These are phyloP conservation scores for Polydrusus tereticollis DNA, from an alignment of 2,888 invertebrate genomes.

Conservation along the genomic window DNA sequence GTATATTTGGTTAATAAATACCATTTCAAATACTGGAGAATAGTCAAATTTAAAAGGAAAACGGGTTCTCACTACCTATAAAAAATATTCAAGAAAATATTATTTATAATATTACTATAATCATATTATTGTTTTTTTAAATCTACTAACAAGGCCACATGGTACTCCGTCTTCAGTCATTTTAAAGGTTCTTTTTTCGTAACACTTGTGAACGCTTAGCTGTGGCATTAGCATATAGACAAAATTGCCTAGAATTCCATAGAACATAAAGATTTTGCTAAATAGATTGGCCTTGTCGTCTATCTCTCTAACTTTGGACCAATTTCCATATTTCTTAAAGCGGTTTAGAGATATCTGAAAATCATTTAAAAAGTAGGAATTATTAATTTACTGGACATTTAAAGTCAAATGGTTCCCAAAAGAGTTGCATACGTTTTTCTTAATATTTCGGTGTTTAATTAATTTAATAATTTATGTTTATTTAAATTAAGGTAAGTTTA, in stretches of 20 bases:
- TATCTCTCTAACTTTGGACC: conserved; percentile 43
- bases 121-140: not conserved
- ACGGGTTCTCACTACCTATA: conserved; percentile 49
- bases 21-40: conserved; percentile 53
- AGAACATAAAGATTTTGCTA: conserved; percentile 54
- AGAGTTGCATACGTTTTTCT: too few species aligned
- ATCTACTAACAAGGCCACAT: conserved; percentile 51
- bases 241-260: conserved; percentile 54
- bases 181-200: conserved; percentile 37
- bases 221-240: conserved; percentile 55
- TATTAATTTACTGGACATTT: too few species aligned
- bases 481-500: too few species aligned
- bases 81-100: too few species aligned
- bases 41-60: conserved; percentile 55
- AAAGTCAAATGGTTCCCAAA: too few species aligned
- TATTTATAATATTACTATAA: too few species aligned
- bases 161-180: conserved; percentile 53
- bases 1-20: conserved; percentile 55
- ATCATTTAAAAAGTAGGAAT: not conserved
- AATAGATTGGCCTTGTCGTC: conserved; percentile 53
- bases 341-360: conserved; percentile 27
- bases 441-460: too few species aligned
- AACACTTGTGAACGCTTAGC: conserved; percentile 51
- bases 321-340: conserved; percentile 44
- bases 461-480: too few species aligned